Evolutionary conservation across 2,797 vertebrate genomes (phyloP), one percentile per base, ranked within the genome.

Genomic region (Sus cebifrons): DNA sequence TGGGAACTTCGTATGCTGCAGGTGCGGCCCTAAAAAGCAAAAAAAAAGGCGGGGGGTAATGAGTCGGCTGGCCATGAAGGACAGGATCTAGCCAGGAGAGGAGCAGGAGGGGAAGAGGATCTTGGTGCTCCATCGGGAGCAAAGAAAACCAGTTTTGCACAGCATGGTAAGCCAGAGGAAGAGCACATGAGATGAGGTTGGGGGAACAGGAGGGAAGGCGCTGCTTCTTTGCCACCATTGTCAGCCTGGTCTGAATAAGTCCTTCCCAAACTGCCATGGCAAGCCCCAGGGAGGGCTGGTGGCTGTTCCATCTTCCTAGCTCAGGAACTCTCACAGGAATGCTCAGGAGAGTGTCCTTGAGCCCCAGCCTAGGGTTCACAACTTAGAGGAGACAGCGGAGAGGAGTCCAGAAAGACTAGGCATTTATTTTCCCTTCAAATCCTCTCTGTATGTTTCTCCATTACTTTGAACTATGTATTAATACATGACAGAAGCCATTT

Each of bases 401-500:
- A 75, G 25, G 58, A 75, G 20, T 23, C 36, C 56, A 74, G 91
- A 93, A 86, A 91, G 9, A 75, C 81, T 25, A 23, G 49, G 86
- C 64, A 83, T 60, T 96, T 85, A 65, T 44, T 68, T 94, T 88
- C 65, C 91, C 82, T 95, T 25, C 62, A 91, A 52, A 97, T 92
- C 49, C 44, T 86, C 73, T 96, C 79, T 89, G 60, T 89, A 20
- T 93, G 23, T 82, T 96, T 95, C 95, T 74, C 81, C 88, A 83
- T 74, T 49, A 44, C 85, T 97, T 97, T 97, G 87, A 97, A 88
- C 87, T 96, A 44, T 96, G 95, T 87, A 96, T 98, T 98, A 97
- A 97, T 96, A 95, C 93, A 94, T 95, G 96, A 96, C 84, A 95
- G 49, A 86, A 97, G 73, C 92, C 94, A 88, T 97, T 98, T 98